Evolutionary conservation across 2,888 invertebrate species (phyloP).

Genomic region (Horisme vitalbata): DNA sequence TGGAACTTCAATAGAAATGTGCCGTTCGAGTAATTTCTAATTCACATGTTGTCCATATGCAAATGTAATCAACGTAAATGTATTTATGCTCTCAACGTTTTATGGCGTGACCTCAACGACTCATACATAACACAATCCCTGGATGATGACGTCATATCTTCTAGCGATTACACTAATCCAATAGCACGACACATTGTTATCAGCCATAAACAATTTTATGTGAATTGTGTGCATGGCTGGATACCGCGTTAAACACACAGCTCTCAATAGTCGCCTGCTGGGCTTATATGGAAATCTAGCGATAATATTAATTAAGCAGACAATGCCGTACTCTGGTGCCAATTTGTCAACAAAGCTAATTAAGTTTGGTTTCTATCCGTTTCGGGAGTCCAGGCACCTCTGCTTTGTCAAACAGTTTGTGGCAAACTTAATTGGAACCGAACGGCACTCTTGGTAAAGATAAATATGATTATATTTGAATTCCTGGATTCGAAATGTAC

Average conservation of each 20-base stretch:
- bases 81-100: conserved; percentile 1
- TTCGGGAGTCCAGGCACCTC: conserved; percentile 22
- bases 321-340: conserved; percentile 20
- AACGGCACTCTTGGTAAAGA: conserved; percentile 14
- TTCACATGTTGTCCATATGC: conserved; percentile 1
- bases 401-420: conserved; percentile 29
- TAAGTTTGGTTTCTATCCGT: conserved; percentile 33
- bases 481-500: not conserved
- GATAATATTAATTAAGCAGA: conserved; percentile 31
- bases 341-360: conserved; percentile 40
- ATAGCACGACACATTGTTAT: conserved; percentile 23
- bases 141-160: conserved; percentile 24
- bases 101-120: conserved; percentile 10
- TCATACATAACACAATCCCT: conserved; percentile 13
- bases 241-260: conserved; percentile 2
- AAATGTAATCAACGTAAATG: not conserved
- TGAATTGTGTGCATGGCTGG: conserved; percentile 8
- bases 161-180: conserved; percentile 20
- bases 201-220: conserved; percentile 20
- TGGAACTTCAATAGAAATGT: conserved; percentile 23
- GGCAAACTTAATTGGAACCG: conserved; percentile 26
- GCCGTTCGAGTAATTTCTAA: conserved; percentile 15
- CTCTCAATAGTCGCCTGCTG: too few relatives aligned
- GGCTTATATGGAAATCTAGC: conserved; percentile 16
- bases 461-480: not conserved